Evolutionary conservation across 1,140 invertebrate species (phyloP).

Genomic region (Caenorhabditis brenneri): DNA sequence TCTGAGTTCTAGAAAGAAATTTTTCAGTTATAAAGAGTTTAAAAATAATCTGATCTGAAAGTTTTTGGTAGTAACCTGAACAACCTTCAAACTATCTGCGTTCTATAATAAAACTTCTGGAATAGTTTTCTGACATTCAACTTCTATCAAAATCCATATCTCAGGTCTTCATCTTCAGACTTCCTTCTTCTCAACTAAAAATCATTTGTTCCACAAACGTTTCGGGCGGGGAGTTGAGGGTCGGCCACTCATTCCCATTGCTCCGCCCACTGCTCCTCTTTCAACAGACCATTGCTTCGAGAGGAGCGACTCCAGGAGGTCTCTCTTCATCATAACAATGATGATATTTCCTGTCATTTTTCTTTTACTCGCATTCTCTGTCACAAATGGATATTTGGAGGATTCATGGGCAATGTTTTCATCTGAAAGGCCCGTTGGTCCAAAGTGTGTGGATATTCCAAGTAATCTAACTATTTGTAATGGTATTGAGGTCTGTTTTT

Average conservation of each 20-base stretch:
- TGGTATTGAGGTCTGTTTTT: conserved; percentile 74
- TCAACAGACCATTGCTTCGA: conserved; percentile 3
- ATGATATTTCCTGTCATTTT: background rate
- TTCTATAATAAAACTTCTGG: too few relatives aligned
- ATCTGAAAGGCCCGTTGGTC: conserved; percentile 36
- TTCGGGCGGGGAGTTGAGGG: too few relatives aligned
- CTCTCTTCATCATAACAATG: background rate
- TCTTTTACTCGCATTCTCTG: conserved; percentile 15
- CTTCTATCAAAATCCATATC: too few relatives aligned
- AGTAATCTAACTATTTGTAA: conserved; percentile 77
- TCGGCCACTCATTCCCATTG: background rate
- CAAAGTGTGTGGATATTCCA: conserved; percentile 77
- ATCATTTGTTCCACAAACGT: too few relatives aligned
- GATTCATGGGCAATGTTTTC: conserved; percentile 53
- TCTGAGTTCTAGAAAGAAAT: too few relatives aligned
- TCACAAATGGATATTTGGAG: conserved; percentile 39
- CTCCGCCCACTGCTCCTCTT: conserved; percentile 7
- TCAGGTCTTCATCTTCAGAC: too few relatives aligned
- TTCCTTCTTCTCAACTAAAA: too few relatives aligned
- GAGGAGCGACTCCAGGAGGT: background rate
- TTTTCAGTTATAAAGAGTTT: too few relatives aligned
- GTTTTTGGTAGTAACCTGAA: too few relatives aligned
- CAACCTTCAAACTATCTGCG: too few relatives aligned
- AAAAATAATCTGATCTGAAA: too few relatives aligned
- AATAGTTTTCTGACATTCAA: too few relatives aligned